phyloP scores from a whole-genome alignment of 2,888 invertebrate species.

The Drosophila suboccidentalis region DNA sequence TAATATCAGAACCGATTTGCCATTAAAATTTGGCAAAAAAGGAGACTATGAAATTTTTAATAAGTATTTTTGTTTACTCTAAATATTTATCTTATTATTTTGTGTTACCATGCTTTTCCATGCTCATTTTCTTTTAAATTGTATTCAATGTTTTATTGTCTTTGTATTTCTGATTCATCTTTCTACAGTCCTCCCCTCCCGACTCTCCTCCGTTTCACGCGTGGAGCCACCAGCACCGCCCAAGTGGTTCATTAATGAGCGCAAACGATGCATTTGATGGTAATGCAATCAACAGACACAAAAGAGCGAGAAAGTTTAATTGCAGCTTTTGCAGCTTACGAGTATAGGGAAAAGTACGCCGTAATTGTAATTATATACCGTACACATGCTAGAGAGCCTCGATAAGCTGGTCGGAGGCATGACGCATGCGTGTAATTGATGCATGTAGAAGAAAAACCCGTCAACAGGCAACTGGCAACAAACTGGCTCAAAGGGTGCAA shows the following conservation, averaged over 20 bases:
- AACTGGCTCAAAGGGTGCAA: background rate
- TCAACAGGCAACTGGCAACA: conserved; percentile 22
- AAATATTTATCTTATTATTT: too few relatives aligned
- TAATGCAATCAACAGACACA: conserved; percentile 65
- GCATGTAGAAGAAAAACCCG: conserved; percentile 29
- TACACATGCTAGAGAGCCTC: conserved; percentile 8
- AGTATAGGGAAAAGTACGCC: conserved; percentile 57
- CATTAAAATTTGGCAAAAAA: too few relatives aligned
- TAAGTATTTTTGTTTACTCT: too few relatives aligned
- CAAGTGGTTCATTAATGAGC: conserved; percentile 60
- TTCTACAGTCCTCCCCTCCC: background rate
- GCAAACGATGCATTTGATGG: conserved; percentile 70
- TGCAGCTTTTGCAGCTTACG: conserved; percentile 63
- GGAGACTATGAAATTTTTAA: too few relatives aligned
- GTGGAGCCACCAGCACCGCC: conserved; percentile 32
- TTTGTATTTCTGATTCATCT: background rate
- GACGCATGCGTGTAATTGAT: conserved; percentile 78
- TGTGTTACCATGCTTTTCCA: too few relatives aligned
- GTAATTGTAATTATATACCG: conserved; percentile 71
- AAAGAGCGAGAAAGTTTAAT: conserved; percentile 81
- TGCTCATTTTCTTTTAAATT: too few relatives aligned
- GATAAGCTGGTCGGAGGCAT: conserved; percentile 49
- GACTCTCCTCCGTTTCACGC: background rate
- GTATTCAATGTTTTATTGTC: too few relatives aligned
- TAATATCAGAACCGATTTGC: too few relatives aligned